Conservation (phyloP, 2,113 vertebrate species). For the Gallinago paraguaiae region DNA sequence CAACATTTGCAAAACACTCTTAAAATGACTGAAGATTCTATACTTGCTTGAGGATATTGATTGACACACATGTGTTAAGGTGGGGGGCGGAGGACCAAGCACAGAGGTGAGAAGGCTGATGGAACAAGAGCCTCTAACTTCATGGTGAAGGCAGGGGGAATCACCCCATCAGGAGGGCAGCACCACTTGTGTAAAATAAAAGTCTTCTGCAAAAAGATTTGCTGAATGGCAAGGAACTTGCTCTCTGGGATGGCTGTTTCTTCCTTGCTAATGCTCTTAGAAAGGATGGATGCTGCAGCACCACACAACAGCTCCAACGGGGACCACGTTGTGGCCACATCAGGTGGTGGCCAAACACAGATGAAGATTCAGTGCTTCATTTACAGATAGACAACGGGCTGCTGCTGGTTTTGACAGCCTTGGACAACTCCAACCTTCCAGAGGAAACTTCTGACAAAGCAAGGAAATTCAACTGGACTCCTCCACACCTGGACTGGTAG, state of each 20-base stretch:
- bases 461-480: background rate
- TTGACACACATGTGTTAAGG: background rate
- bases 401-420: background rate
- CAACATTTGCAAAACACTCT: background rate
- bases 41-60: background rate
- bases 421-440: background rate
- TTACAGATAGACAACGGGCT: rapidly evolving
- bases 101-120: background rate
- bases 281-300: background rate
- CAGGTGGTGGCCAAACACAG: rapidly evolving
- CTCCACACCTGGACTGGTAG: background rate
- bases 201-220: background rate
- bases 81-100: too few relatives aligned
- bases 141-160: background rate
- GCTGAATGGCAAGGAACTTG: too few relatives aligned
- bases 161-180: background rate
- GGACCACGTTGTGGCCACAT: rapidly evolving
- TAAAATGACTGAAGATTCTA: background rate
- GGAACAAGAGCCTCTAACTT: background rate
- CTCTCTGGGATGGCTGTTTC: background rate
- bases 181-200: background rate
- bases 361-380: rapidly evolving
- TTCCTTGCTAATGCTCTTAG: background rate
- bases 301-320: background rate
- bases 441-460: background rate